These are phyloP conservation scores for Aurelia sp. DNA, from an alignment of 30 jellyfish, hydroid and myxozoan species.

Conservation along the genomic window DNA sequence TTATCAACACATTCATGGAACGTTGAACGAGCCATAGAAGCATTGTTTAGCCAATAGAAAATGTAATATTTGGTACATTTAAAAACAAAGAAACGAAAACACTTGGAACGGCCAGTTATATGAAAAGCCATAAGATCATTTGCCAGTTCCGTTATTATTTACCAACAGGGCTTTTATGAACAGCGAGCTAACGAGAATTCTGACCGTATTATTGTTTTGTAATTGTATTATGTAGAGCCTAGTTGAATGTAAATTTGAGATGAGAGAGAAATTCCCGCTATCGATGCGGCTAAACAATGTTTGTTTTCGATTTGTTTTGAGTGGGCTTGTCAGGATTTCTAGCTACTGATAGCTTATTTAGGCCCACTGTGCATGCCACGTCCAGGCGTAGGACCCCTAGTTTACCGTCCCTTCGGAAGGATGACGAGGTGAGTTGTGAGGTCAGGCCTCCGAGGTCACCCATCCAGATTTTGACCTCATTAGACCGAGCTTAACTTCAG, in stretches of 20 bases:
- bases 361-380: no score
- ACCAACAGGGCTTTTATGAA: not conserved
- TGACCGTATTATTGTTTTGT: not conserved
- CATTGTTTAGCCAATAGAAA: conserved; percentile 68
- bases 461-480: no score
- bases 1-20: conserved; percentile 92
- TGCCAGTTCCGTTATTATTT: not conserved
- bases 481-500: no score
- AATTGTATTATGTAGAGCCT: not conserved
- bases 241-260: not conserved
- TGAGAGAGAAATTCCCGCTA: conserved; percentile 1
- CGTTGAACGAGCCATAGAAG: conserved; percentile 89
- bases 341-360: no score
- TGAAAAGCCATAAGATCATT: not conserved
- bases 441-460: no score
- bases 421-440: no score
- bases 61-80: not conserved
- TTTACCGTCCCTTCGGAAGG: no score
- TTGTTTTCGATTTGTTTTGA: no score
- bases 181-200: not conserved
- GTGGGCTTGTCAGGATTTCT: no score
- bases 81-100: not conserved
- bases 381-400: no score
- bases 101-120: not conserved
- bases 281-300: not conserved